Conservation (phyloP, 2,113 vertebrate species). For the Campylomormyrus numenius region DNA sequence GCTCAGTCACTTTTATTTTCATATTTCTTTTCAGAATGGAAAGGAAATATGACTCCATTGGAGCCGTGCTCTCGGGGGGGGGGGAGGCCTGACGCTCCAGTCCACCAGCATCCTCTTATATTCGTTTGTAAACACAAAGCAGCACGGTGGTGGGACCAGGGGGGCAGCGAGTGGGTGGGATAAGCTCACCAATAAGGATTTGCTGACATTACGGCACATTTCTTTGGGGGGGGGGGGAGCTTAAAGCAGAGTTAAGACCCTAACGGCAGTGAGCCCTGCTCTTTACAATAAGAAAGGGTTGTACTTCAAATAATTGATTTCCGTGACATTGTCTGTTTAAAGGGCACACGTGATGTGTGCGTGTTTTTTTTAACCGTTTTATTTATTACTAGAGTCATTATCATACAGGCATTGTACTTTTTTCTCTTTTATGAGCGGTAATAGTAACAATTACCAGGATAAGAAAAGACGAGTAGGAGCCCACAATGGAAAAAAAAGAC, state of each 20-base stretch:
- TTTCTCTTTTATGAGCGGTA: not conserved
- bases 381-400: not conserved
- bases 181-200: constrained; percentile 15
- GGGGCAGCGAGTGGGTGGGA: not conserved
- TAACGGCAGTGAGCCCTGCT: not conserved
- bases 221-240: not conserved
- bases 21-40: not conserved
- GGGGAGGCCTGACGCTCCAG: not conserved
- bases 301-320: not conserved
- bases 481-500: not conserved
- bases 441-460: not conserved
- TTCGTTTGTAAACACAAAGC: not conserved
- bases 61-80: not conserved
- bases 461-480: not conserved
- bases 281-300: not conserved
- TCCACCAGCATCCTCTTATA: not conserved
- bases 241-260: not conserved
- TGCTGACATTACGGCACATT: not conserved
- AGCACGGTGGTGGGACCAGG: no score
- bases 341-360: not conserved
- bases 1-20: not conserved
- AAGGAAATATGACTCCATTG: not conserved
- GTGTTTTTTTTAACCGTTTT: not conserved
- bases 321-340: not conserved
- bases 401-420: not conserved